Base-by-base conservation (phyloP, 2,113 vertebrate genomes). In the Muscicapa adusta region DNA sequence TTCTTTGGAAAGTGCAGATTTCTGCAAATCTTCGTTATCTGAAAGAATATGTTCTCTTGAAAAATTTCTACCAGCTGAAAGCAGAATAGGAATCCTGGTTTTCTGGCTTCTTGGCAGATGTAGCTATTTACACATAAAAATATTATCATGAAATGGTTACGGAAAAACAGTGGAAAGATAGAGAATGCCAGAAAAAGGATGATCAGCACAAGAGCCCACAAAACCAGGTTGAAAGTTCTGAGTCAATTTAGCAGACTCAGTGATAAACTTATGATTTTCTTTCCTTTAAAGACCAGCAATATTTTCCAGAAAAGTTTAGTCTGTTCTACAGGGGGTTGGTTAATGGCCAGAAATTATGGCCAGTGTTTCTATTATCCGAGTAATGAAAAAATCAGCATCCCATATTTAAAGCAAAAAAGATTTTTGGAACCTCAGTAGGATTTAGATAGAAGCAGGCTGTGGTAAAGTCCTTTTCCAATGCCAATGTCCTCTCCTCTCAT, bases 1-100 rank as follows among this genome's bases (percentile, higher is more conserved):
- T 5, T 78, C 16, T 10, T 51, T 43, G 17, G 9, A 81, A 72
- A 15, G 7, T 29, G 5, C 0, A 0, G 22, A 36, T 65, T 67
- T 63, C 53, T 93, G 33, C 24, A 78, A 29, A 57, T 51, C 9
- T 89, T 71, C 25, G 14, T 75, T 48, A 60, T 57, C 57, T 45
- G 31, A 82, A 45, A 71, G 33, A 73, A 78, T 9, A 22, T 17
- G 2, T 8, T 62, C 1, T 38, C 29, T n/a, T 72, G n/a, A 89
- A 87, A 91, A 75, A 51, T 4, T 57, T 67, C 29, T 78, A 31
- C 28, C 25, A 57, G 19, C 12, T 45, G 19, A 60, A 86, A 85
- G 33, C 8, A 89, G 29, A 48, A 80, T 42, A 31, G 8, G 3
- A 84, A 60, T 43, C 25, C 23, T 60, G 14, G 0, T 63, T 71